phyloP scores from a whole-genome alignment of 1,140 invertebrate genomes.

The Trachymyrmex septentrionalis region DNA sequence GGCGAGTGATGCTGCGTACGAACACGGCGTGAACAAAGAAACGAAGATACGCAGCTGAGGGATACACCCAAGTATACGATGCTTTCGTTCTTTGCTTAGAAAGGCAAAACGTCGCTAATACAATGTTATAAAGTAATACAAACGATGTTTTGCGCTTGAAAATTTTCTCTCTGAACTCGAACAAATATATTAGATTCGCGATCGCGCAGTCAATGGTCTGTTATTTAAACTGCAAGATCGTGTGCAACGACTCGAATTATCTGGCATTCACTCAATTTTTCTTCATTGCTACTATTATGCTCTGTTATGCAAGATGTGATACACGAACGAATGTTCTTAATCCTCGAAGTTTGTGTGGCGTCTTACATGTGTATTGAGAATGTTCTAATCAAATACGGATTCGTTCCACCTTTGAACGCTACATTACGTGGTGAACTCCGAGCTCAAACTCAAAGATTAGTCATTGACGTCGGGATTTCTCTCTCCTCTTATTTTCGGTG shows the following conservation, averaged over 20 bases:
- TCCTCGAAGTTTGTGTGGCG: background rate
- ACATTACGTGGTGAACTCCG: constrained; percentile 17
- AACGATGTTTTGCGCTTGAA: background rate
- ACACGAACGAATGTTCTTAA: background rate
- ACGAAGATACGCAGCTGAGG: background rate
- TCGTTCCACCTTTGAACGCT: constrained; percentile 7
- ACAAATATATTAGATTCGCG: background rate
- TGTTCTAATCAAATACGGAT: constrained; percentile 38
- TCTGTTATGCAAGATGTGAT: background rate
- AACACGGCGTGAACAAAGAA: constrained; percentile 14
- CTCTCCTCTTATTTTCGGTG: constrained; percentile 69
- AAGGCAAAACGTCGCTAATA: no score
- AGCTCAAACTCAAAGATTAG: constrained; percentile 63
- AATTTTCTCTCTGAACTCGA: background rate
- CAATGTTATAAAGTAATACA: background rate
- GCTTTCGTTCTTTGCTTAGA: background rate
- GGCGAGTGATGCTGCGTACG: constrained; percentile 19
- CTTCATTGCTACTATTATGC: no score
- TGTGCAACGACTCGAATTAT: no score
- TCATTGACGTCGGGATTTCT: constrained; percentile 55
- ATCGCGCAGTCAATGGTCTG: background rate
- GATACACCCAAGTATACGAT: background rate
- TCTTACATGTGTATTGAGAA: background rate
- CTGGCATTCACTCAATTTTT: background rate
- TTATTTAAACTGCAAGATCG: background rate